Percentiles rank a stretch among this genome's conserved stretches.
These are phyloP conservation scores for Brachyrhaphis roseni DNA, from an alignment of 2,797 vertebrate genomes.

Conservation along the genomic window DNA sequence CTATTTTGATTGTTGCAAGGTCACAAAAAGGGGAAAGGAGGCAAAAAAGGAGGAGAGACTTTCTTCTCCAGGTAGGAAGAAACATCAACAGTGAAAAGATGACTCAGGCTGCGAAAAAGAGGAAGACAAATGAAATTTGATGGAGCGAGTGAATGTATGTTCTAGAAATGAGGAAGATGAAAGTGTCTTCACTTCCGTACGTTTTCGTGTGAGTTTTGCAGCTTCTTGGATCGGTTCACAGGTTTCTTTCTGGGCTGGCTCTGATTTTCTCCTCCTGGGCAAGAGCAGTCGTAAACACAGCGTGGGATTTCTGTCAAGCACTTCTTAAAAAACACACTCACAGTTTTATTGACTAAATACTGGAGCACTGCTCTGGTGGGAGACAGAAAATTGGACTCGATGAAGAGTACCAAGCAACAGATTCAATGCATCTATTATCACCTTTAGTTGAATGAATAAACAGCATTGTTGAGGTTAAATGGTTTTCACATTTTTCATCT, in stretches of 20 bases:
- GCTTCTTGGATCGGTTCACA: conserved; percentile 46
- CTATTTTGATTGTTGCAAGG: background rate
- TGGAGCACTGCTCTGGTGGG: conserved; percentile 46
- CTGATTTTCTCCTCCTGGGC: conserved; percentile 50
- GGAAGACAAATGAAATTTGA: background rate
- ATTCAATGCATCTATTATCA: conserved; percentile 40
- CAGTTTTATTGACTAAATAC: conserved; percentile 63
- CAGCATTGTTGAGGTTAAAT: conserved; percentile 20
- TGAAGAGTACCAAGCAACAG: conserved; percentile 33
- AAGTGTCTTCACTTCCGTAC: conserved; percentile 5
- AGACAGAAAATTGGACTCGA: conserved; percentile 36
- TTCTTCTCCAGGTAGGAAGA: background rate
- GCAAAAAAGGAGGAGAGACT: background rate
- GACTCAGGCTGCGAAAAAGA: background rate
- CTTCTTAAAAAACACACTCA: conserved; percentile 70
- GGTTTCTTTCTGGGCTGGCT: conserved; percentile 38
- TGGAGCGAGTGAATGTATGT: background rate
- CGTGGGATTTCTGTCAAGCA: conserved; percentile 62
- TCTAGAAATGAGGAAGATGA: background rate
- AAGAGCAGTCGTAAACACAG: conserved; percentile 64
- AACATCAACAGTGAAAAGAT: background rate
- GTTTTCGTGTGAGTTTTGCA: conserved; percentile 32
- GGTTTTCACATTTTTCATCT: conserved; percentile 18
- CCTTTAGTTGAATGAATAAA: conserved; percentile 26
- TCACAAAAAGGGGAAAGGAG: background rate